Evolutionary conservation across 2,888 invertebrate species (phyloP).

Genomic region (Hyalella azteca): DNA sequence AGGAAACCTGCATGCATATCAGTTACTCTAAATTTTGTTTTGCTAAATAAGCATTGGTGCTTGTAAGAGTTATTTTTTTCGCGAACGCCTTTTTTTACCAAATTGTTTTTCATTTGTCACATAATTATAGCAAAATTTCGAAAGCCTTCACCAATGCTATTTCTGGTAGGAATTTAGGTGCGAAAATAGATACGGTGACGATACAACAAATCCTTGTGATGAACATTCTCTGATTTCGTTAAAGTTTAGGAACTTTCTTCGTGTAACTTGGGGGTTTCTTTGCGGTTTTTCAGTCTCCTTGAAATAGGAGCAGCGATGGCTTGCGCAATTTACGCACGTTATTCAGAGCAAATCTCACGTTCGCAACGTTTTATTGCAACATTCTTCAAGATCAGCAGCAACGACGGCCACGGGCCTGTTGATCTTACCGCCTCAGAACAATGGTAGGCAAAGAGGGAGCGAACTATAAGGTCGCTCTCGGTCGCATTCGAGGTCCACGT

Average conservation of each 20-base stretch:
- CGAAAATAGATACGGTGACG: too few relatives aligned
- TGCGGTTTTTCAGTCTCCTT: constrained; percentile 5
- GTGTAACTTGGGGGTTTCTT: background rate
- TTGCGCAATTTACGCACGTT: constrained; percentile 4
- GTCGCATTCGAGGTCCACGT: constrained; percentile 11
- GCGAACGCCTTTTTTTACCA: too few relatives aligned
- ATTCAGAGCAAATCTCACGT: constrained; percentile 36
- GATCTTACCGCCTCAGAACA: constrained; percentile 10
- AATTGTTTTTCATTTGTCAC: too few relatives aligned
- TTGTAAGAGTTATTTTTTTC: too few relatives aligned
- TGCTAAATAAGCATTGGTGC: too few relatives aligned
- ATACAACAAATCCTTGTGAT: too few relatives aligned
- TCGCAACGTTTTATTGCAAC: constrained; percentile 33
- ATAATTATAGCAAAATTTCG: too few relatives aligned
- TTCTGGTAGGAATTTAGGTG: too few relatives aligned
- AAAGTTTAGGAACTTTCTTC: constrained; percentile 23
- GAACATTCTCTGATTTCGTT: too few relatives aligned
- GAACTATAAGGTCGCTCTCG: constrained; percentile 35
- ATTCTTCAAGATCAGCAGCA: constrained; percentile 29
- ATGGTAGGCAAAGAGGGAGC: constrained; percentile 32
- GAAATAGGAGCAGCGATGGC: background rate
- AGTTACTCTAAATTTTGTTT: too few relatives aligned
- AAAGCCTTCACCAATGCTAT: too few relatives aligned
- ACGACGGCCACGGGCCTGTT: background rate
- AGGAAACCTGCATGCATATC: too few relatives aligned